phyloP scores from a whole-genome alignment of 2,888 invertebrate species.

The Leptinotarsa peninsularis region DNA sequence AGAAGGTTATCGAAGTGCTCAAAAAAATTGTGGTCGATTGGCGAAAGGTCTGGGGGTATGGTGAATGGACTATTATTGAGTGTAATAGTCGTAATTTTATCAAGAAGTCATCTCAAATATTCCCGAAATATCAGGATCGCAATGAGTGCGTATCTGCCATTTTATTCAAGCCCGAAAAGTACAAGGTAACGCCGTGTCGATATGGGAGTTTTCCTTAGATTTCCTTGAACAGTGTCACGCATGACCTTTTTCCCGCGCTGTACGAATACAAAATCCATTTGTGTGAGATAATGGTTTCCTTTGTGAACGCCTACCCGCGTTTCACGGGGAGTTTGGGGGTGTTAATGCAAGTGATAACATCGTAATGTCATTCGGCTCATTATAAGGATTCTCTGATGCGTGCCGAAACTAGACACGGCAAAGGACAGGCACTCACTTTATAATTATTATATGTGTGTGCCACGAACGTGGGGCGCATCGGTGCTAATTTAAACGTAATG shows the following conservation, averaged over 20 bases:
- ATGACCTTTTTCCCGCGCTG: slow-evolving; percentile 45
- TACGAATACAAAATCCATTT: slow-evolving; percentile 17
- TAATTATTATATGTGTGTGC: slow-evolving; percentile 24
- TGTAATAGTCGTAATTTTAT: no score
- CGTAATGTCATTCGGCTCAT: slow-evolving; percentile 46
- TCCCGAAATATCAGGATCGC: no score
- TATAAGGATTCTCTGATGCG: slow-evolving; percentile 56
- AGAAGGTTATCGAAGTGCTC: no score
- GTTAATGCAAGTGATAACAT: slow-evolving; percentile 52
- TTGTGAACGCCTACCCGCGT: slow-evolving; percentile 12
- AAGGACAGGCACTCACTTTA: slow-evolving; percentile 25
- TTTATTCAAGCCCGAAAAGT: background rate
- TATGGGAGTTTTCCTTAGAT: slow-evolving; percentile 28
- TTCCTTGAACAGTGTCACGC: slow-evolving; percentile 32
- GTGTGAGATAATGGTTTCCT: slow-evolving; percentile 18
- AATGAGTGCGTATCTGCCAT: background rate
- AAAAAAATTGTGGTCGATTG: no score
- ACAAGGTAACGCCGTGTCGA: slow-evolving; percentile 15
- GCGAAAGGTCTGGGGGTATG: no score
- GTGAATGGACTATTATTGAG: no score
- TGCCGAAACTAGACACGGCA: slow-evolving; percentile 44
- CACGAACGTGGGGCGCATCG: slow-evolving; percentile 9
- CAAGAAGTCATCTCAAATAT: no score
- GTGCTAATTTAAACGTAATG: slow-evolving; percentile 29
- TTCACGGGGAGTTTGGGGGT: slow-evolving; percentile 28